These are phyloP conservation scores for Tiliacea aurago DNA, from an alignment of 2,888 invertebrate species.

Conservation along the genomic window DNA sequence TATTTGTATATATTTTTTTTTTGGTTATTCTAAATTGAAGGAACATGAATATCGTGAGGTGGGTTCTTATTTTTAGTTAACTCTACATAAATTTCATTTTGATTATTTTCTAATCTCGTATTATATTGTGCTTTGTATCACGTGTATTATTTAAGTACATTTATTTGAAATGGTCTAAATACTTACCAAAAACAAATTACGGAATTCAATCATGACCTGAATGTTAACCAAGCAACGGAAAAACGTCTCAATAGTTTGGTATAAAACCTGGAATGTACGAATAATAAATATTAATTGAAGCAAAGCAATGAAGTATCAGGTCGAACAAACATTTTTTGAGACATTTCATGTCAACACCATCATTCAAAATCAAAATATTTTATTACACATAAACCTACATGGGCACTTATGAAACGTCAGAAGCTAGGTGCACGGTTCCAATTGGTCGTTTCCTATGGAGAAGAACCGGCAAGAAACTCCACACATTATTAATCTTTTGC, in stretches of 20 bases:
- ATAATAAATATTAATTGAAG: background rate
- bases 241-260: constrained; percentile 38
- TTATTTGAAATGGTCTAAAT: background rate
- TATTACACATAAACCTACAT: too few species aligned
- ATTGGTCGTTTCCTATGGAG: too few species aligned
- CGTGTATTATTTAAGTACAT: background rate
- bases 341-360: too few species aligned
- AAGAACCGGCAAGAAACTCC: too few species aligned
- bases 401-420: too few species aligned
- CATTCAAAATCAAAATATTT: too few species aligned
- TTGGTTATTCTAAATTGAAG: background rate
- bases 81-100: background rate
- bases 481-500: too few species aligned
- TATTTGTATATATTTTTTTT: background rate
- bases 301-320: too few species aligned
- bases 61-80: background rate
- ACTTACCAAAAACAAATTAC: constrained; percentile 23
- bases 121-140: background rate
- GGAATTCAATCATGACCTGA: constrained; percentile 39
- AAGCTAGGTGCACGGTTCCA: too few species aligned
- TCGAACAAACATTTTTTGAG: too few species aligned
- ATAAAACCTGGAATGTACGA: constrained; percentile 32
- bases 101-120: background rate
- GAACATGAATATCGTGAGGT: background rate
- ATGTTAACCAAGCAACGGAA: constrained; percentile 32